Base-by-base conservation (phyloP, 2,888 invertebrate species). In the Seira sanloemensis region DNA sequence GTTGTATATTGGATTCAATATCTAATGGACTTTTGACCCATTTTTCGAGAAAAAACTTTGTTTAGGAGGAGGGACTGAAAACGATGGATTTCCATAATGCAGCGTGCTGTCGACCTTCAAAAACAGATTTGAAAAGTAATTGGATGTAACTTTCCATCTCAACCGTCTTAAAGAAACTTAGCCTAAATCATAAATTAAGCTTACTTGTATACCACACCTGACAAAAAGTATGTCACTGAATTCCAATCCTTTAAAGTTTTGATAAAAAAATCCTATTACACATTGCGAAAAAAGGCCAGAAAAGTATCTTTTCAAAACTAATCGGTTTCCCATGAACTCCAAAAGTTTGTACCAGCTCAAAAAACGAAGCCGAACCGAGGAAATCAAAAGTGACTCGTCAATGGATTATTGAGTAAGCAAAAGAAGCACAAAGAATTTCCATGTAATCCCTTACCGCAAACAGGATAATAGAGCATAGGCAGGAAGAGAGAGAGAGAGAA, bases 401-500 rank as follows among this genome's bases (percentile, higher is more conserved):
- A 50, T 50, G 50, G 50, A 50, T 50, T 18, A 16, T 16, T 50
- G 50, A 50, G 50, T 2, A 50, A 16, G n/a, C n/a, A 2, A 50
- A 12, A 16, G 16, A 50, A 50, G 5, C n/a, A 50, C 50, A 50
- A 50, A 50, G 50, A 50, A 50, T 2, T 50, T 50, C 50, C 50
- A 50, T n/a, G 16, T 50, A 50, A 50, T 50, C 50, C n/a, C 50
- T 50, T 50, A 12, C 16, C 50, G n/a, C 37, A 37, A 37, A 37
- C 23, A 66, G 23, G 24, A 16, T 9, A 68, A 67, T n/a, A 21
- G 50, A 27, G 27, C 62, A 50, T n/a, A 46, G 23, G n/a, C 7
- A 19, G 25, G 5, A 67, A 25, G 65, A 50, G 58, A 65, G 21
- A 65, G 37, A 37, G 54, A 71, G 7, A 68, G 21, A 69, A 69